These are phyloP conservation scores for Thecocarcelia acutangulata DNA, from an alignment of 2,888 invertebrate species.

Conservation along the genomic window DNA sequence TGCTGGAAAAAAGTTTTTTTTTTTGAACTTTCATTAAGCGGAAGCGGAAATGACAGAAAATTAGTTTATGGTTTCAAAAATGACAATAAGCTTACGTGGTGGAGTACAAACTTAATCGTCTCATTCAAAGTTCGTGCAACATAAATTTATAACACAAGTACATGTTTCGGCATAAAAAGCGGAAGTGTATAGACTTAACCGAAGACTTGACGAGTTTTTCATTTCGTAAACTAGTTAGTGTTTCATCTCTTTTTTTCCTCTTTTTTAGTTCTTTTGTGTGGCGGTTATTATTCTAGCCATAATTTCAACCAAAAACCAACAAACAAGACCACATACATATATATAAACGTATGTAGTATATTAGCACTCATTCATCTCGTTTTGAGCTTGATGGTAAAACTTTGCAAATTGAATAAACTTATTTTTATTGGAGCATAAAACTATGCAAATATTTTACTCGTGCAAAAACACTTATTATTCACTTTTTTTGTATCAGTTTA, in stretches of 20 bases:
- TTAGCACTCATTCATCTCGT: background rate
- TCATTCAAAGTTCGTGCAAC: constrained; percentile 47
- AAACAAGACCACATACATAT: background rate
- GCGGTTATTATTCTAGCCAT: constrained; percentile 24
- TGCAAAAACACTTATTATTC: background rate
- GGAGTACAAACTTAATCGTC: constrained; percentile 30
- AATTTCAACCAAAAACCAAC: constrained; percentile 20
- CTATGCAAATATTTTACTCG: constrained; percentile 18
- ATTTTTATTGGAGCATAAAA: constrained; percentile 42
- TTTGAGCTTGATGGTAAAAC: constrained; percentile 28
- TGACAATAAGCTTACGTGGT: constrained; percentile 65
- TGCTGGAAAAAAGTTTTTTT: background rate
- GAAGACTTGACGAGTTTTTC: constrained; percentile 40
- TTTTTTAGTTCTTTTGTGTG: too few relatives aligned
- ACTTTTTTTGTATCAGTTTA: background rate
- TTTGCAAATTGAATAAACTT: constrained; percentile 59
- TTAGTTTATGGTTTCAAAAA: constrained; percentile 68
- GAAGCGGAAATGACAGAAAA: constrained; percentile 69
- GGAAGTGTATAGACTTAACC: constrained; percentile 41
- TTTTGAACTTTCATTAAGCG: constrained; percentile 51
- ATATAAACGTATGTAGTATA: too few relatives aligned
- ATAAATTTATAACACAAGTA: constrained; percentile 42
- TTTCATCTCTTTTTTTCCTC: background rate
- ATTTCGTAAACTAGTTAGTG: background rate
- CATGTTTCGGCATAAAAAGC: constrained; percentile 49